Conservation (phyloP, 2,888 invertebrate species). For the Pilophorus perplexus region DNA sequence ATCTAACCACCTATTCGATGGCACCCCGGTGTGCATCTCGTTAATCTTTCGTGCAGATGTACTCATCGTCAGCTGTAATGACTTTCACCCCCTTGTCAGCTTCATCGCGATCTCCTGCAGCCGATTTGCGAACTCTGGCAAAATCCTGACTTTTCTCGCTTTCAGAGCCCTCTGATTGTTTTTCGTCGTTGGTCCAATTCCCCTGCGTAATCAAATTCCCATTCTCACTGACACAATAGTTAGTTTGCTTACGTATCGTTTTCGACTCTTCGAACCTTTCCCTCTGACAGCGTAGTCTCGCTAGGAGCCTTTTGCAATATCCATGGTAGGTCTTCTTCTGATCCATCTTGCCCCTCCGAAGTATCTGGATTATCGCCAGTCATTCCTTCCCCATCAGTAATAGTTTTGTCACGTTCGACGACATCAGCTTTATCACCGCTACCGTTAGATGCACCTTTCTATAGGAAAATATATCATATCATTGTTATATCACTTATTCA, state of each 20-base stretch:
- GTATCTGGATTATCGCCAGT: background rate
- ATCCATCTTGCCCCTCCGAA: background rate
- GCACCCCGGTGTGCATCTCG: background rate
- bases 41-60: background rate
- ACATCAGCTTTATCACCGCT: too few relatives aligned
- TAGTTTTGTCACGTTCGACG: too few relatives aligned
- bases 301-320: conserved; percentile 3
- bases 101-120: background rate
- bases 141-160: conserved; percentile 10
- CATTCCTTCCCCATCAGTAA: too few relatives aligned
- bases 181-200: too few relatives aligned
- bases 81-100: background rate
- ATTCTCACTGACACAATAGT: background rate
- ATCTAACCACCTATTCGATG: too few relatives aligned
- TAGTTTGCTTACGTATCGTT: background rate
- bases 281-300: background rate
- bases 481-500: too few relatives aligned
- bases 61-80: background rate
- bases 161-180: background rate
- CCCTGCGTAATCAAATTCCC: too few relatives aligned
- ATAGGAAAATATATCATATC: too few relatives aligned
- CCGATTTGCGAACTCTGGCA: background rate
- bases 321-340: conserved; percentile 18
- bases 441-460: too few relatives aligned
- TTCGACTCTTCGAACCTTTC: too few relatives aligned